Base-by-base conservation (phyloP, 2,888 invertebrate genomes). In the Phortica okadai region DNA sequence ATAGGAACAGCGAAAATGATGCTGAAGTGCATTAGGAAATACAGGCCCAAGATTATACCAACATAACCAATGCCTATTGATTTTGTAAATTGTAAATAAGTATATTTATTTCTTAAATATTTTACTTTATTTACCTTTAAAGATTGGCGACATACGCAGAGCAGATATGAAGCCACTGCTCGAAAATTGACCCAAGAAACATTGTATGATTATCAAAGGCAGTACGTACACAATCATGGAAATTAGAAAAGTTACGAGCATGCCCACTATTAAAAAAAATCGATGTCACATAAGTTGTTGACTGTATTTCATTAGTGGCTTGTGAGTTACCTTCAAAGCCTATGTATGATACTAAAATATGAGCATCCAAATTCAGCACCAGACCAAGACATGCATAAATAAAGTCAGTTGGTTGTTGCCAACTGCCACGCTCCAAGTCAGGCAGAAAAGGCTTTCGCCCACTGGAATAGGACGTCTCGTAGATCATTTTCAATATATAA, bases 151-250 rank as follows among this genome's bases (percentile, higher is more conserved):
- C 79, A 96, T 94, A 82, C 94, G 95, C 92, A 97, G 97, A 72
- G 96, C 93, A 11, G 96, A 95, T 84, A 97, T 94, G 81, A 96
- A 96, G 81, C 97, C 96, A 70, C 95, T 94, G 84, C 95, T 95
- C 16, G 96, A 93, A 90, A 97, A 96, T 90, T 97, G 97, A 25
- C 97, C 97, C 85, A 97, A 92, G n/a, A 95, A 94, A 0, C 96
- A 95, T 91, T 98, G 97, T 92, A 98, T 93, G 87, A 97, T 96
- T 88, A 97, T 95, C 78, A 97, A 93, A 0, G 97, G 97, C 73
- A 97, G 95, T 14, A 97, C 96, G 85, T 96, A 97, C 67, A 96
- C 91, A 16, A 95, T 91, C 81, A 97, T 92, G 25, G 3, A 16
- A 41, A 72, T n/a, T 6, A n/a, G 1, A 21, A 33, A 56, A 10